These are phyloP conservation scores for Aethes cnicana DNA, from an alignment of 2,888 invertebrate genomes.

Conservation along the genomic window DNA sequence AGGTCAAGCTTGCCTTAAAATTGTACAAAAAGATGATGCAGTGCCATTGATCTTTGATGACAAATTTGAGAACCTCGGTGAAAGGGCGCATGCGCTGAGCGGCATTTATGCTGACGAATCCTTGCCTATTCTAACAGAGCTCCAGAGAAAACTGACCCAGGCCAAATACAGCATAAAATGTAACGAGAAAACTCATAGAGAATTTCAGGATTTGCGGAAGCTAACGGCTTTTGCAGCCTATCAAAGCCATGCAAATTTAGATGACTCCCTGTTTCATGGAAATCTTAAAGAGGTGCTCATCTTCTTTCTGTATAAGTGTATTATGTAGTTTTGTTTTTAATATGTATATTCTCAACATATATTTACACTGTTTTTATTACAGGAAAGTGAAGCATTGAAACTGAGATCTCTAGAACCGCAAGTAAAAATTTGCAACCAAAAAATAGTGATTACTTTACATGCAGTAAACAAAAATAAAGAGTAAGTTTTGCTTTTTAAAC, in stretches of 20 bases:
- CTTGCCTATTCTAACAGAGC: slow-evolving; percentile 47
- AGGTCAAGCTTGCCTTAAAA: slow-evolving; percentile 54
- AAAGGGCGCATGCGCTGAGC: slow-evolving; percentile 32
- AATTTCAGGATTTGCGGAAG: slow-evolving; percentile 55
- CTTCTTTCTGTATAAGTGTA: slow-evolving; percentile 3
- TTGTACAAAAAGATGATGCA: slow-evolving; percentile 55
- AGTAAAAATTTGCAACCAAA: slow-evolving; percentile 61
- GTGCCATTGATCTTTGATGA: slow-evolving; percentile 64
- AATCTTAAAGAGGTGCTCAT: slow-evolving; percentile 47
- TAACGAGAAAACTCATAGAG: slow-evolving; percentile 52
- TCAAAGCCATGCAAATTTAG: slow-evolving; percentile 47
- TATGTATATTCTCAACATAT: background rate
- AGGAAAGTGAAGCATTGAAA: slow-evolving; percentile 50
- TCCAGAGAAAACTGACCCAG: slow-evolving; percentile 60
- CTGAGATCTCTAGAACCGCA: slow-evolving; percentile 48
- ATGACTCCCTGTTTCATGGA: slow-evolving; percentile 46
- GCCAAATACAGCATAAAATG: slow-evolving; percentile 54
- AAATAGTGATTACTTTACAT: slow-evolving; percentile 52
- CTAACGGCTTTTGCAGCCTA: slow-evolving; percentile 49
- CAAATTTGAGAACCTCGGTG: slow-evolving; percentile 50
- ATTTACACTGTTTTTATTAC: slow-evolving; percentile 36
- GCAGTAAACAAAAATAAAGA: slow-evolving; percentile 48
- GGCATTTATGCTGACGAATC: slow-evolving; percentile 40
- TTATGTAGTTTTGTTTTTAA: background rate
- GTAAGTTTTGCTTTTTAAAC: slow-evolving; percentile 49